Base-by-base conservation (phyloP, 2,113 vertebrate species). In the Pseudolaguvia tuberculata region DNA sequence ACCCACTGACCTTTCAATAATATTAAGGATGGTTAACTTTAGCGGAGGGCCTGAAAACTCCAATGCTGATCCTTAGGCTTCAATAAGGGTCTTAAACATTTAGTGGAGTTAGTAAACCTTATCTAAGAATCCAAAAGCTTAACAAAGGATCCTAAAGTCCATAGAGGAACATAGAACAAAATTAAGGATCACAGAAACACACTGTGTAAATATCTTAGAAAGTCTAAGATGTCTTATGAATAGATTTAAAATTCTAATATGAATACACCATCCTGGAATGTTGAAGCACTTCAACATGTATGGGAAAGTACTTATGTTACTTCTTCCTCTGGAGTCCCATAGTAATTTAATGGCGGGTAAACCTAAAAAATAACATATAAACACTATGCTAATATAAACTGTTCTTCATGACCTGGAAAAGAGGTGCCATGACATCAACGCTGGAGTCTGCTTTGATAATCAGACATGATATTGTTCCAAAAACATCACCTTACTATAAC, bases 251-350 rank as follows among this genome's bases (percentile, higher is more conserved):
- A 4, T 25, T 65, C n/a, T 4, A 0, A 20, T 23, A 35, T 35
- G 35, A n/a, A n/a, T n/a, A n/a, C n/a, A n/a, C n/a, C n/a, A n/a
- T 39, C 2, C 18, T 0, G 5, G 59, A 31, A 42, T 21, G 39
- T 45, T 21, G 45, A 63, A 63, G n/a, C 45, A 51, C 72, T 52
- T 35, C 4, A 66, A 25, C 65, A 35, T 78, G 56, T 67, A n/a
- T 51, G 45, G 70, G 51, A 67, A 67, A 29, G 47, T 51, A 29
- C 50, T 67, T 51, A 51, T 63, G 45, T 29, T 53, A 56, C 39
- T 66, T 35, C 1, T 78, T 45, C 58, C 76, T 48, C 68, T 1
- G 18, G 55, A 58, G 56, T 29, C 21, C 50, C 14, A 52, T 57
- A 48, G 50, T 35, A 25, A 57, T 18, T 63, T 61, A 62, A 63